phyloP scores from a whole-genome alignment of 2,113 vertebrate species.

The Stercorarius parasiticus region DNA sequence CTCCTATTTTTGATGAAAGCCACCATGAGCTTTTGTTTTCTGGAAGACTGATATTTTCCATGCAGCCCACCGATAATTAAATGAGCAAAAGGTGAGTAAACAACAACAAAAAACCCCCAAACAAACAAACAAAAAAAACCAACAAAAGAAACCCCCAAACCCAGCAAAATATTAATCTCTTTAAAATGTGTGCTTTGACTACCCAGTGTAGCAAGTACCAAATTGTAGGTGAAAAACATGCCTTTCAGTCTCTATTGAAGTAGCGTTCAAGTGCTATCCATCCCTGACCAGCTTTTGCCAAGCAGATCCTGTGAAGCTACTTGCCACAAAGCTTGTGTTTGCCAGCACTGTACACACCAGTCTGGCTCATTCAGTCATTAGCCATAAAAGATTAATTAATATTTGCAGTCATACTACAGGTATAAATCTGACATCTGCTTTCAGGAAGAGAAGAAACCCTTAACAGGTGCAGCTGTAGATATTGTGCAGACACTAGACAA shows the following conservation, averaged over 20 bases:
- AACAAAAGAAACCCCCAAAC: too few relatives aligned
- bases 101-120: too few relatives aligned
- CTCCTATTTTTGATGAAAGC: not conserved
- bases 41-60: not conserved
- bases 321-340: not conserved
- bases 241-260: not conserved
- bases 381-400: conserved; percentile 22
- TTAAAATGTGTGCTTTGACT: not conserved
- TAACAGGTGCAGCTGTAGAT: conserved; percentile 19
- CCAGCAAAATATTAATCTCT: not conserved
- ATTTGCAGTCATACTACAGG: not conserved
- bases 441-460: not conserved
- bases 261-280: not conserved
- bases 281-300: not conserved
- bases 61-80: not conserved
- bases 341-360: not conserved
- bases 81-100: not conserved
- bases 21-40: not conserved
- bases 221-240: not conserved
- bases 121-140: too few relatives aligned
- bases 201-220: not conserved
- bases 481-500: not conserved
- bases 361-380: not conserved
- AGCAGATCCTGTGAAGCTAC: not conserved
- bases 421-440: not conserved